A percentile compares a stretch with the other conserved stretches of the same genome.
Conservation (phyloP, 2,797 vertebrate genomes). For the Alouatta caraya region DNA sequence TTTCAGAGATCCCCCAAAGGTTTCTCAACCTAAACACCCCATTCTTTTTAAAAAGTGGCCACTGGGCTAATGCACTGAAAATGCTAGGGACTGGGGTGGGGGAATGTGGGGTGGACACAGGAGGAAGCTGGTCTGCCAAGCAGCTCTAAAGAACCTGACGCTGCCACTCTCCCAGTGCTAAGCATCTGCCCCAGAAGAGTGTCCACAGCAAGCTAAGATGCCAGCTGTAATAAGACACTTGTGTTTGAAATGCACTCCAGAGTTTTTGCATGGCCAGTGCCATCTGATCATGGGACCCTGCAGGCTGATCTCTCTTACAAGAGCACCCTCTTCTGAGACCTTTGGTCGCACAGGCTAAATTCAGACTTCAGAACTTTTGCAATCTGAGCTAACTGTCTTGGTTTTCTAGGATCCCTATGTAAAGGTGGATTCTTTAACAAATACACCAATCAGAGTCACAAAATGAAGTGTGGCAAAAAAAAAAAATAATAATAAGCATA, state of each 20-base stretch:
- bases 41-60: background rate
- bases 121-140: background rate
- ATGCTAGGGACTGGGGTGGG: background rate
- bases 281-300: conserved; percentile 12
- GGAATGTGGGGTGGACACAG: background rate
- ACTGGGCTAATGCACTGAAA: conserved; percentile 5
- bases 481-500: background rate
- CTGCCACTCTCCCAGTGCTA: conserved; percentile 38
- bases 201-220: conserved; percentile 47
- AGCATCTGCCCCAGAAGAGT: conserved; percentile 33
- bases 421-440: conserved; percentile 33
- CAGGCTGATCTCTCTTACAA: conserved; percentile 53
- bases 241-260: conserved; percentile 54
- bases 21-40: conserved; percentile 1
- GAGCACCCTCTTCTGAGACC: conserved; percentile 56
- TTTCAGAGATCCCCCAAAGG: background rate
- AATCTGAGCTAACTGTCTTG: background rate
- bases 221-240: conserved; percentile 53
- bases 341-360: conserved; percentile 32
- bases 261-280: conserved; percentile 53
- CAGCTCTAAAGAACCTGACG: conserved; percentile 45
- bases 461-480: background rate
- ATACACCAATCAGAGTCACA: background rate
- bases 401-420: background rate
- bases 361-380: conserved; percentile 10